Conservation (phyloP, 2,797 vertebrate genomes). For the Platyrinchus mystaceus region DNA sequence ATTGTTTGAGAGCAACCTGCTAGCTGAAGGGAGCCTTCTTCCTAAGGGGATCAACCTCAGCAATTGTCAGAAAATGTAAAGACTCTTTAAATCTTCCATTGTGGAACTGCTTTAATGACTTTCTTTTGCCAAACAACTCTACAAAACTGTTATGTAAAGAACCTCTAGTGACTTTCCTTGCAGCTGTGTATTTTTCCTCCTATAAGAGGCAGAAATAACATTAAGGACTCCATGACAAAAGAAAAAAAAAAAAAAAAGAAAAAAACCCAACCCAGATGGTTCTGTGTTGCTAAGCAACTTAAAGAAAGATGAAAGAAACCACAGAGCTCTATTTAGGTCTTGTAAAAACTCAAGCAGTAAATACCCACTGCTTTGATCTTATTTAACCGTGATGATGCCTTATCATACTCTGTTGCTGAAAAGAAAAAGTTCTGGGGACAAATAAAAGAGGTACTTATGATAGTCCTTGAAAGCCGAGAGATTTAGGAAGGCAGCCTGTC, state of each 20-base stretch:
- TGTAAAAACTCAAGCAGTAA: conserved; percentile 20
- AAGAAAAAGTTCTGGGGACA: background rate
- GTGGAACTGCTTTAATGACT: background rate
- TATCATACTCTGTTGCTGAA: conserved; percentile 17
- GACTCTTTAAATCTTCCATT: background rate
- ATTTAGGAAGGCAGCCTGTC: background rate
- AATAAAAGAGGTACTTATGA: background rate
- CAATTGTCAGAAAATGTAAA: background rate
- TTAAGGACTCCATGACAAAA: conserved; percentile 16
- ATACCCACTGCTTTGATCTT: conserved; percentile 48
- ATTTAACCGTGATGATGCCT: conserved; percentile 12
- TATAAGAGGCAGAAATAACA: background rate
- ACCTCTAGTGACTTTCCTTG: background rate
- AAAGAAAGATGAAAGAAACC: conserved; percentile 58
- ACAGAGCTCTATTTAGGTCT: conserved; percentile 19
- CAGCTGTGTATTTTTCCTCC: background rate
- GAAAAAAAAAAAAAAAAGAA: background rate
- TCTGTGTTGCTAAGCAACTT: conserved; percentile 47
- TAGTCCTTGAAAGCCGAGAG: background rate
- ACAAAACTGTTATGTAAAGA: conserved; percentile 4
- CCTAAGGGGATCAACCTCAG: background rate
- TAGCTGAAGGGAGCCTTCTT: background rate
- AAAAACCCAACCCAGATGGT: background rate
- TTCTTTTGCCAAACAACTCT: conserved; percentile 5
- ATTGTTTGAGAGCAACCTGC: background rate